Conservation (phyloP, 2,888 invertebrate species). For the Pristionchus exspectatus region DNA sequence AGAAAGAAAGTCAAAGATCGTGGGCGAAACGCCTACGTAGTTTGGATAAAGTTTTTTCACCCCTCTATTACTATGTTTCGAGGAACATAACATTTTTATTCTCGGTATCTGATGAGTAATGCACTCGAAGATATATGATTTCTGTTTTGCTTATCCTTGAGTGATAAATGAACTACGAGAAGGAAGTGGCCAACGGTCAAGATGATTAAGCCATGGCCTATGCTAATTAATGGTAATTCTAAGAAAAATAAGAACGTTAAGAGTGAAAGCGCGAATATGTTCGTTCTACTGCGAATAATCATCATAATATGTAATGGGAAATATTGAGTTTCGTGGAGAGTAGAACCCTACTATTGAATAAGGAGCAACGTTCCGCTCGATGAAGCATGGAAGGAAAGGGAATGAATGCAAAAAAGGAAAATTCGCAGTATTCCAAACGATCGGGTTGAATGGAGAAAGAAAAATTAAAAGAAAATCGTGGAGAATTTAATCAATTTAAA, state of each 20-base stretch:
- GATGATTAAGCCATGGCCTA: background rate
- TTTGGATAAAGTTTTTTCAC: background rate
- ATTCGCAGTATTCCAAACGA: background rate
- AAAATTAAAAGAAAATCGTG: background rate
- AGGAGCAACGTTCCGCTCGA: background rate
- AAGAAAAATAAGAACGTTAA: too few relatives aligned
- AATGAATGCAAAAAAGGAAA: background rate
- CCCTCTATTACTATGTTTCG: background rate
- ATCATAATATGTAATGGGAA: background rate
- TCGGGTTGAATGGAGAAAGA: background rate
- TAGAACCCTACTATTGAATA: constrained; percentile 8
- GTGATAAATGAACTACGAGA: background rate
- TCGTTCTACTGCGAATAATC: background rate
- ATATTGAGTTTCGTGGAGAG: background rate
- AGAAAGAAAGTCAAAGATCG: too few relatives aligned
- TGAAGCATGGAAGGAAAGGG: background rate
- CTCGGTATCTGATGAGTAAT: too few relatives aligned
- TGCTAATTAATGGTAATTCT: background rate
- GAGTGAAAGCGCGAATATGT: background rate
- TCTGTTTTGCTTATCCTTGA: background rate
- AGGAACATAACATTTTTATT: background rate
- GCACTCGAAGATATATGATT: background rate
- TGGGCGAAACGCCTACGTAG: too few relatives aligned
- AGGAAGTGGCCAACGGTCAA: background rate
- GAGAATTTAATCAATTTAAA: too few relatives aligned